Conservation (phyloP, 2,888 invertebrate species). For the Leptinotarsa juncta region DNA sequence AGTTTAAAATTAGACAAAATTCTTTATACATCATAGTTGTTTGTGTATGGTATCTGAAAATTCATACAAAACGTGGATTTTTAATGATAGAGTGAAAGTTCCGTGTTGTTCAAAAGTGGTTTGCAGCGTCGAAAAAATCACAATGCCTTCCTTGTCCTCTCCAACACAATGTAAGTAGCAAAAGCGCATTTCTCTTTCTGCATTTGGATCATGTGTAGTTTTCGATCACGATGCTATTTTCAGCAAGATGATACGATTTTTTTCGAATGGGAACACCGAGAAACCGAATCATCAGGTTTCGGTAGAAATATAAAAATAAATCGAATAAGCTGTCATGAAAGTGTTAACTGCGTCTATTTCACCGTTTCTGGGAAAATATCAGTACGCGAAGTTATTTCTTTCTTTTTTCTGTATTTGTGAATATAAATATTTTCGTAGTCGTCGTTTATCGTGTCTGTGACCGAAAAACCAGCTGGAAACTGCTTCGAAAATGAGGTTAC, state of each 20-base stretch:
- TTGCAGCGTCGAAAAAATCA: conserved; percentile 12
- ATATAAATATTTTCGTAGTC: conserved; percentile 10
- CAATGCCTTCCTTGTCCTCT: conserved; percentile 56
- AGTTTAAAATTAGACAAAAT: conserved; percentile 62
- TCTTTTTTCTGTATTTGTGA: not conserved
- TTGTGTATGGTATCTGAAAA: conserved; percentile 26
- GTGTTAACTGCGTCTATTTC: conserved; percentile 9
- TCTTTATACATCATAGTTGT: conserved; percentile 47
- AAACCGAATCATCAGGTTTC: conserved; percentile 13
- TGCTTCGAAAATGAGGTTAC: conserved; percentile 2
- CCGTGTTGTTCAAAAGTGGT: conserved; percentile 30
- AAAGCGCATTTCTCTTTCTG: not conserved
- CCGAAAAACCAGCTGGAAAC: conserved; percentile 7
- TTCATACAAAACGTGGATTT: conserved; percentile 13
- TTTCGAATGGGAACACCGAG: conserved; percentile 13
- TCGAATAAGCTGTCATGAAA: conserved; percentile 1
- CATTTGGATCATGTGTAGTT: not conserved
- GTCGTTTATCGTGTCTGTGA: not conserved
- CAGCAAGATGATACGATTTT: conserved; percentile 9
- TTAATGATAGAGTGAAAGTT: conserved; percentile 29
- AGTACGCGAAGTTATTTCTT: not conserved
- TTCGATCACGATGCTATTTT: conserved; percentile 10
- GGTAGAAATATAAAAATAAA: conserved; percentile 16
- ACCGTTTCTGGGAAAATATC: conserved; percentile 1
- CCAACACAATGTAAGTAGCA: conserved; percentile 57